These are phyloP conservation scores for Nothura maculosa DNA, from an alignment of 2,797 vertebrate species.

Conservation along the genomic window DNA sequence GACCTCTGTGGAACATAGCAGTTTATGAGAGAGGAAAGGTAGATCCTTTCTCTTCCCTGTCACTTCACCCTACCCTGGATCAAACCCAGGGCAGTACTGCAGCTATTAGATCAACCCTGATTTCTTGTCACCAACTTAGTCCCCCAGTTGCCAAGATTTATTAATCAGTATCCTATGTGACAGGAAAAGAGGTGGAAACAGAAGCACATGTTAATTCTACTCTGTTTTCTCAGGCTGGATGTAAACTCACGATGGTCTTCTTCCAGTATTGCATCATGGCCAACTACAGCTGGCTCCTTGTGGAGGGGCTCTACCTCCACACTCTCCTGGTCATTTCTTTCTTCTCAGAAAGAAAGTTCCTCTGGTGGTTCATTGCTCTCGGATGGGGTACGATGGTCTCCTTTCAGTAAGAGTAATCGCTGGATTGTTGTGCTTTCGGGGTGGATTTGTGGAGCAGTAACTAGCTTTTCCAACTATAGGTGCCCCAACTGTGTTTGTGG, in stretches of 20 bases:
- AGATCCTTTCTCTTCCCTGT: neutral
- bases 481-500: constrained; percentile 84
- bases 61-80: rapidly evolving
- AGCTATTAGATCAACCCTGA: neutral
- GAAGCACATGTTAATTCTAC: constrained; percentile 21
- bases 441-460: neutral
- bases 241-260: constrained; percentile 91
- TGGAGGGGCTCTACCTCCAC: constrained; percentile 95
- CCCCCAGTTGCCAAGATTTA: neutral
- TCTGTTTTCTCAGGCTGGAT: constrained; percentile 85
- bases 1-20: neutral
- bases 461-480: constrained; percentile 79
- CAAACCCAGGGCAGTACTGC: neutral
- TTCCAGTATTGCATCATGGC: constrained; percentile 96
- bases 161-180: neutral
- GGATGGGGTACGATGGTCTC: constrained; percentile 90
- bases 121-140: neutral
- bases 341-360: constrained; percentile 90
- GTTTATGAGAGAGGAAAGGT: neutral
- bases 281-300: constrained; percentile 96
- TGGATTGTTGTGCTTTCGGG: neutral
- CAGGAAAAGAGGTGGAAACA: neutral
- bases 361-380: constrained; percentile 88
- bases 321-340: constrained; percentile 91
- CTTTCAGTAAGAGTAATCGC: neutral